phyloP scores from a whole-genome alignment of 2,888 invertebrate species.

The Tinea pellionella region DNA sequence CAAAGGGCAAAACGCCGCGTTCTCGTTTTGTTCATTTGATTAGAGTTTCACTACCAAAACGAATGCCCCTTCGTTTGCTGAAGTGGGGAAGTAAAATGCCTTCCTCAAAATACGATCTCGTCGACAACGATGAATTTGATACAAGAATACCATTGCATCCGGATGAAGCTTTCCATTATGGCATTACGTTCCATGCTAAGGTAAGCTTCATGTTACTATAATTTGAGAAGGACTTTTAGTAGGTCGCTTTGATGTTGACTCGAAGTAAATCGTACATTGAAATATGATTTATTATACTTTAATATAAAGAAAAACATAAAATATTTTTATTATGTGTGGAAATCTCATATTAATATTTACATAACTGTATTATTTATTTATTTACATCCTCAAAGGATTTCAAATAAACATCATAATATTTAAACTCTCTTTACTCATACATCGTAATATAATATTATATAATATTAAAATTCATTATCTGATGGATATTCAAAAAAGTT shows the following conservation, averaged over 20 bases:
- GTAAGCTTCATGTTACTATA: conserved; percentile 57
- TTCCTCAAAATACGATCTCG: conserved; percentile 91
- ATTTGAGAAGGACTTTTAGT: conserved; percentile 19
- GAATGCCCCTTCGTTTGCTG: conserved; percentile 53
- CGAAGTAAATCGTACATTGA: not conserved
- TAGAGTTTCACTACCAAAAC: conserved; percentile 33
- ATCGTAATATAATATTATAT: not conserved
- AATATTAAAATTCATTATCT: not conserved
- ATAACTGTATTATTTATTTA: no score
- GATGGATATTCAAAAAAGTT: not conserved
- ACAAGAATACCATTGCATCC: conserved; percentile 95
- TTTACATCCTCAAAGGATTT: no score
- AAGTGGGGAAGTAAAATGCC: conserved; percentile 77
- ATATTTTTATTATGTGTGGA: no score
- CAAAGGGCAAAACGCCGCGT: not conserved
- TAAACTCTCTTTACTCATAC: no score
- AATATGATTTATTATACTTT: no score
- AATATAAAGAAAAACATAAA: no score
- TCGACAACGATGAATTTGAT: conserved; percentile 96
- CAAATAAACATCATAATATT: no score
- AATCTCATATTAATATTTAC: no score
- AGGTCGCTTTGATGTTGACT: not conserved
- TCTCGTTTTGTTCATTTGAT: conserved; percentile 5
- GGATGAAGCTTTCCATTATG: conserved; percentile 97
- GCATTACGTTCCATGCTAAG: conserved; percentile 97